Evolutionary conservation across 2,797 vertebrate genomes (phyloP).

Genomic region (Sebastes hopkinsi): DNA sequence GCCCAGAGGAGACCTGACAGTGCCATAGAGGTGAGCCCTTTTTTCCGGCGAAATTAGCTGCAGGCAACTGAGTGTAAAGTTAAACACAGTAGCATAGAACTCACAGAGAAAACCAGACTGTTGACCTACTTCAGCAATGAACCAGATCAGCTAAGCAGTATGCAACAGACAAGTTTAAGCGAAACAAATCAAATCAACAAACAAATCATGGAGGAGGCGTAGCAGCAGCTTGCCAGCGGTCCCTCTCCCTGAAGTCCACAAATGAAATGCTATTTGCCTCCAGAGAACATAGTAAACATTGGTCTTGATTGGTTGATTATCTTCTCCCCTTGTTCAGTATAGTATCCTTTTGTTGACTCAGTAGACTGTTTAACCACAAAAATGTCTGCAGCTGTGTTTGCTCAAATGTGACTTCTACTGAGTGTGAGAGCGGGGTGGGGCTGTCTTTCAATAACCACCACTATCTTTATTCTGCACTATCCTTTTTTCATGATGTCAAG

Average conservation of each 20-base stretch:
- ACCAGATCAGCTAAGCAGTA: too few species aligned
- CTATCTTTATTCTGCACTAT: neutral
- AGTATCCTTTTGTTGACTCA: neutral
- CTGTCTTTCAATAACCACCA: neutral
- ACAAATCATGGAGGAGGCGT: too few species aligned
- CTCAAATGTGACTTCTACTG: neutral
- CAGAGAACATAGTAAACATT: too few species aligned
- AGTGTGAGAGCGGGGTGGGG: neutral
- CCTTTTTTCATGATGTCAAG: neutral
- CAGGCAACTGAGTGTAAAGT: neutral
- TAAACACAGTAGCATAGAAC: neutral
- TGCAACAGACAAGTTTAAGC: too few species aligned
- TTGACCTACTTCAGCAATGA: too few species aligned
- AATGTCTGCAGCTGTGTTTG: neutral
- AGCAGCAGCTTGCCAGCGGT: too few species aligned
- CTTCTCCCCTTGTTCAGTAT: neutral
- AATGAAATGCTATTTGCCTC: too few species aligned
- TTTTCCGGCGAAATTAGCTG: too few species aligned
- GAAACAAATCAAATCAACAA: too few species aligned
- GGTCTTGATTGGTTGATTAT: neutral
- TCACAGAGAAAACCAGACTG: neutral
- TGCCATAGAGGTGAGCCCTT: neutral
- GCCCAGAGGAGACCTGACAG: neutral
- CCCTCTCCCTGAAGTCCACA: neutral
- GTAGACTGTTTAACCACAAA: constrained; percentile 1